Base-by-base conservation (phyloP, 2,888 invertebrate species). In the Tipula confusa region DNA sequence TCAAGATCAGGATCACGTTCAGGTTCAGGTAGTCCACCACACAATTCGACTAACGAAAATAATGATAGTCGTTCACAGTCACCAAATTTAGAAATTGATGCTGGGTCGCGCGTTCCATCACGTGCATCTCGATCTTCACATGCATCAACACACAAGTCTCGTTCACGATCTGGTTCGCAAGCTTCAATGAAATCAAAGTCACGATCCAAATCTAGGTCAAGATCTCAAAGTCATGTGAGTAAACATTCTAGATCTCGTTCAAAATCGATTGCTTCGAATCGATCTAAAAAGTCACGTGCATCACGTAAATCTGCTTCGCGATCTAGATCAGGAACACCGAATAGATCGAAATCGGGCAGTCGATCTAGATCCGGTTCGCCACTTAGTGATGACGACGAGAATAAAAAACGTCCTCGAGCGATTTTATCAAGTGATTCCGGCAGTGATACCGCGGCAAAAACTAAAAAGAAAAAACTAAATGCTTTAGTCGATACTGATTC, bases 401-500 rank as follows among this genome's bases (percentile, higher is more conserved):
- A 86, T 84, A 89, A 86, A 84, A 86, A 86, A 11, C 87, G 87
- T 29, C 88, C 88, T 84, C 86, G 90, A 0, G 90, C 90, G 1
- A 90, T 91, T 0, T 86, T 91, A 4, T 91, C 91, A 0, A 89
- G 88, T 84, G 92, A 91, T 11, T 92, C 92, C 0, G 92, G 92
- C 2, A 87, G 86, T 13, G 91, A 88, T 0, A 87, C 86, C 0
- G 90, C 89, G 82, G 85, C 86, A 83, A 85, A 86, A 85, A 83
- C 86, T 83, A 83, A 89, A 85, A 92, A 92, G 85, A 89, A 91
- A 7, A 92, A 92, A 87, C 91, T 91, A 85, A 88, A 89, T 9
- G 89, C 89, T 0, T 86, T 93, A 1, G 91, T 94, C 5, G 94
- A 93, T 86, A 92, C 95, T 0, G 95, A 95, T 85, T 93, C 92